A percentile compares a stretch with the other conserved stretches of the same genome.
Conservation (phyloP, 2,113 vertebrate species). For the Ictidomys tridecemlineatus region DNA sequence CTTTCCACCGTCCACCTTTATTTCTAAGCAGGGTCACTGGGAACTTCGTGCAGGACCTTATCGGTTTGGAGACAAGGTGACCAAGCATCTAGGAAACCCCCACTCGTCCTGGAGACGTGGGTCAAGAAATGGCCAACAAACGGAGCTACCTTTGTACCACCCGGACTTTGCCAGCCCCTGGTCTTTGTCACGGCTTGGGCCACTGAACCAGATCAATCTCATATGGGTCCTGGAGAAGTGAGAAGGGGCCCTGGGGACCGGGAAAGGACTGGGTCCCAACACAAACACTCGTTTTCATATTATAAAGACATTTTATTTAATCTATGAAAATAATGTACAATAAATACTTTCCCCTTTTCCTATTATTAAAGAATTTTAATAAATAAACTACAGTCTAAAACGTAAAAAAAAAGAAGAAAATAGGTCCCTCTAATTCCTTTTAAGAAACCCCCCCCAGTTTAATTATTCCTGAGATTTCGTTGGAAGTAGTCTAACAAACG, state of each 20-base stretch:
- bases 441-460: conserved; percentile 70
- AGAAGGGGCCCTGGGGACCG: background rate
- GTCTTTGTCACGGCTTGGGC: background rate
- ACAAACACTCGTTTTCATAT: conserved; percentile 71
- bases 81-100: background rate
- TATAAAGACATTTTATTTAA: conserved; percentile 93
- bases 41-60: background rate
- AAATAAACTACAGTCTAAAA: conserved; percentile 98
- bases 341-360: conserved; percentile 98
- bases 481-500: conserved; percentile 86
- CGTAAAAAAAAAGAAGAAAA: conserved; percentile 87
- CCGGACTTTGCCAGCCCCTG: conserved; percentile 12
- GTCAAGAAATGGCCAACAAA: background rate
- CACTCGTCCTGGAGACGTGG: background rate
- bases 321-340: conserved; percentile 99
- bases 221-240: background rate
- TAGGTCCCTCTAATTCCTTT: conserved; percentile 77
- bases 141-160: conserved; percentile 64
- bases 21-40: background rate
- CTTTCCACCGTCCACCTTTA: background rate
- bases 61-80: background rate
- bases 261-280: background rate
- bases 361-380: conserved; percentile 98
- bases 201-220: too few relatives aligned
- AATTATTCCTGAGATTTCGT: conserved; percentile 91